These are phyloP conservation scores for Hemicordylus capensis DNA, from an alignment of 2,113 vertebrate genomes.

Conservation along the genomic window DNA sequence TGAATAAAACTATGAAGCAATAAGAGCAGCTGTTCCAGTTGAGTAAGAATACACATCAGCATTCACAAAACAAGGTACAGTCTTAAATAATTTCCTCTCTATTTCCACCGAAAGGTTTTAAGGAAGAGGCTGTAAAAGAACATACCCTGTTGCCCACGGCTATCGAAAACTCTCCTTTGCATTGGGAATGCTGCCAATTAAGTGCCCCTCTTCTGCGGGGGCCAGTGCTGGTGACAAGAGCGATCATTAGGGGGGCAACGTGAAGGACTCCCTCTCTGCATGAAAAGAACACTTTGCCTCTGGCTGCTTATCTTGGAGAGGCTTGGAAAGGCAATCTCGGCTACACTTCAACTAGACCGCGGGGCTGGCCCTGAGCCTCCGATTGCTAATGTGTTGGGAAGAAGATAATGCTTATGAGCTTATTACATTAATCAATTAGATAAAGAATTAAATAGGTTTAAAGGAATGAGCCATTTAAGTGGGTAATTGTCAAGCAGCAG, in stretches of 20 bases:
- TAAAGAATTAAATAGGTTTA: conserved; percentile 22
- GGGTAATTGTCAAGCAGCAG: not conserved
- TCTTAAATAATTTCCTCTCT: not conserved
- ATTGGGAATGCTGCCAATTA: not conserved
- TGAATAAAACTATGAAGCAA: not conserved
- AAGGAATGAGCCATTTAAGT: conserved; percentile 1
- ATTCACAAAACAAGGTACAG: not conserved
- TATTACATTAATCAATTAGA: conserved; percentile 22
- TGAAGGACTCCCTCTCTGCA: not conserved
- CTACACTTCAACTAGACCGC: not conserved
- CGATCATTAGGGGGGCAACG: not conserved
- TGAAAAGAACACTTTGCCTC: not conserved
- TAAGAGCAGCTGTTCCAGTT: not conserved
- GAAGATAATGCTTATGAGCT: conserved; percentile 11
- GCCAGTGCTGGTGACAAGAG: not conserved
- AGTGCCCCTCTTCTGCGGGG: not conserved
- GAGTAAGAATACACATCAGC: not conserved
- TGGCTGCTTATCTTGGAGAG: not conserved
- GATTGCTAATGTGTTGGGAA: conserved; percentile 7
- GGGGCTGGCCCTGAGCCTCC: not conserved
- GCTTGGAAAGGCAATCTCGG: not conserved
- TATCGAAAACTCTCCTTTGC: not conserved
- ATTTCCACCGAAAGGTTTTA: not conserved
- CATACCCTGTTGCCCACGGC: not conserved
- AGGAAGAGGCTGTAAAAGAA: not conserved